phyloP scores from a whole-genome alignment of 2,797 vertebrate genomes.

The Nothura maculosa region DNA sequence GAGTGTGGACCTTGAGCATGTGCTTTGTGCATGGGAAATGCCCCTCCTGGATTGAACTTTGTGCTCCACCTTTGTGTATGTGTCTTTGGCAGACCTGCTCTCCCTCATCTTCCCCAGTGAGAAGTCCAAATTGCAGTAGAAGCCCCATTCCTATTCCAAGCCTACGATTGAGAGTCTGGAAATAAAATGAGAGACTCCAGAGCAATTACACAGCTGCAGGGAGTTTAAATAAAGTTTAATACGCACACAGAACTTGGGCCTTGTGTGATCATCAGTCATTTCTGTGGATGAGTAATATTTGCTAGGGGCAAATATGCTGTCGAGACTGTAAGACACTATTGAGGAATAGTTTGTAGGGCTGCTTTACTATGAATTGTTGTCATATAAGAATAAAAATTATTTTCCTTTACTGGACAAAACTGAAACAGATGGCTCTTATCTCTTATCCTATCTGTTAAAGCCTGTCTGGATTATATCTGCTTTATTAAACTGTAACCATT shows the following conservation, averaged over 20 bases:
- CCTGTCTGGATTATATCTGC: constrained; percentile 54
- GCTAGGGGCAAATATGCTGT: not conserved
- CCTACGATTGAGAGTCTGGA: not conserved
- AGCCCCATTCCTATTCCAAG: not conserved
- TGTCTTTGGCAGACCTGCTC: not conserved
- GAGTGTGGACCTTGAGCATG: not conserved
- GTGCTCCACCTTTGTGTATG: not conserved
- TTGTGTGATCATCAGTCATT: constrained; percentile 3
- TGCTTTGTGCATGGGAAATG: not conserved
- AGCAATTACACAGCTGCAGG: not conserved
- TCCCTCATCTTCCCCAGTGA: not conserved
- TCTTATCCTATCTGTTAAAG: constrained; percentile 8
- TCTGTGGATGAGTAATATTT: not conserved
- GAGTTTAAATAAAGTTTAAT: constrained; percentile 42
- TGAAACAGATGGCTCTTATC: constrained; percentile 42
- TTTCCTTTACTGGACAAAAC: not conserved
- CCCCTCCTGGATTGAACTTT: not conserved
- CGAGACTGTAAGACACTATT: not conserved
- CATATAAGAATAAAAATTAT: constrained; percentile 12
- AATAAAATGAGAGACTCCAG: not conserved
- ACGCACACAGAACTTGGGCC: not conserved
- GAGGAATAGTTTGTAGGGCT: not conserved
- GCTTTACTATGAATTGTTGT: constrained; percentile 7
- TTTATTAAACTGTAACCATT: constrained; percentile 61
- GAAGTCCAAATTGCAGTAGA: not conserved